A percentile compares a stretch with the other conserved stretches of the same genome.
Conservation (phyloP, 2,113 vertebrate species). For the Cinclus mexicanus region DNA sequence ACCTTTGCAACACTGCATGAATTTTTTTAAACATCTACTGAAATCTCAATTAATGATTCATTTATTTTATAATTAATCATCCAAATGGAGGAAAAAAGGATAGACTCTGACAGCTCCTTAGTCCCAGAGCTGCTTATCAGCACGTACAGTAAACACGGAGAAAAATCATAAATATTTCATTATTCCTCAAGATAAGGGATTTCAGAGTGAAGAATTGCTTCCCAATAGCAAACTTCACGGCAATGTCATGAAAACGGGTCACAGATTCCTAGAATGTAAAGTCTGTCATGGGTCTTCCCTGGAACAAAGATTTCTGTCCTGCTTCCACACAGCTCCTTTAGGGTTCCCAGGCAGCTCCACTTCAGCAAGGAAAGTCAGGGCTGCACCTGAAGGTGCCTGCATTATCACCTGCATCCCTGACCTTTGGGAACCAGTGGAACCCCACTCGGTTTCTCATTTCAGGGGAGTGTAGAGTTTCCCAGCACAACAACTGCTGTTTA, state of each 20-base stretch:
- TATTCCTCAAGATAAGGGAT: slow-evolving; percentile 26
- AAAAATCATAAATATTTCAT: slow-evolving; percentile 48
- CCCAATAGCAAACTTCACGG: neutral
- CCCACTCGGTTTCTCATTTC: neutral
- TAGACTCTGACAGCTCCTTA: neutral
- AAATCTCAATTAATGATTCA: slow-evolving; percentile 31
- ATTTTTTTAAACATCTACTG: slow-evolving; percentile 20
- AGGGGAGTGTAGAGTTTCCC: neutral
- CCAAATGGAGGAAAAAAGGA: neutral
- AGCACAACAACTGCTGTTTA: neutral
- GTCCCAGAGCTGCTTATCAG: slow-evolving; percentile 40
- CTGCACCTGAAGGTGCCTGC: neutral
- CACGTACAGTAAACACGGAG: slow-evolving; percentile 25
- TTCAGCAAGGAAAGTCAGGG: neutral
- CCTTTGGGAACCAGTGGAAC: neutral
- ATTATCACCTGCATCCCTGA: neutral
- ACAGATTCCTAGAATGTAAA: neutral
- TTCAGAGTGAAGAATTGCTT: slow-evolving; percentile 41
- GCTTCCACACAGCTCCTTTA: neutral
- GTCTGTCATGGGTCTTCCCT: neutral
- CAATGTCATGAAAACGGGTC: neutral
- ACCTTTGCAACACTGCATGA: slow-evolving; percentile 13
- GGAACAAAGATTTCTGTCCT: neutral
- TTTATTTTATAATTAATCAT: slow-evolving; percentile 55
- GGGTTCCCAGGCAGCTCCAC: neutral